A percentile compares a stretch with the other conserved stretches of the same genome.
Conservation (phyloP, 2,797 vertebrate species). For the Melanotaenia parkinsoni region DNA sequence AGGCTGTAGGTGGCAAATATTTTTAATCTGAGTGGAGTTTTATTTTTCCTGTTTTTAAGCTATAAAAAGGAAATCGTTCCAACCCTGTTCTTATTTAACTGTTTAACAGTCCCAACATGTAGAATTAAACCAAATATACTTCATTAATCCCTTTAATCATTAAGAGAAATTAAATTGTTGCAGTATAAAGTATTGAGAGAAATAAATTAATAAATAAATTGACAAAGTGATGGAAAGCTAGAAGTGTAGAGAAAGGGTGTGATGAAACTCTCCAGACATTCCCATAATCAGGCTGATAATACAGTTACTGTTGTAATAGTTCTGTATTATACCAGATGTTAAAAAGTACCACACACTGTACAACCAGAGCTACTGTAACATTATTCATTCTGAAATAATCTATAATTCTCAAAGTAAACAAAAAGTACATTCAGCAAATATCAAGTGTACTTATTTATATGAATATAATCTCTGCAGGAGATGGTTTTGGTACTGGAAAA, state of each 20-base stretch:
- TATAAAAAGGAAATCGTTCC: slow-evolving; percentile 29
- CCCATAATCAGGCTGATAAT: not conserved
- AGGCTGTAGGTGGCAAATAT: not conserved
- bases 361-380: not conserved
- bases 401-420: not conserved
- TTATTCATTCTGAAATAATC: not conserved
- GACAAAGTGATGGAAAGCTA: not conserved
- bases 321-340: not conserved
- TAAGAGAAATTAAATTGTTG: not conserved
- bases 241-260: not conserved
- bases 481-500: not conserved
- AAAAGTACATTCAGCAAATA: not conserved
- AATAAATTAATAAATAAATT: not conserved
- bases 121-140: not conserved
- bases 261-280: not conserved
- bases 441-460: not conserved
- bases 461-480: not conserved
- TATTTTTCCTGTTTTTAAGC: not conserved
- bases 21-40: not conserved
- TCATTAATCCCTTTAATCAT: not conserved
- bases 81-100: not conserved
- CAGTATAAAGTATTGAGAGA: not conserved
- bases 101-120: not conserved
- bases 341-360: not conserved
- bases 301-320: not conserved